phyloP scores from a whole-genome alignment of 2,888 invertebrate genomes.

The Diplazon laetatorius region DNA sequence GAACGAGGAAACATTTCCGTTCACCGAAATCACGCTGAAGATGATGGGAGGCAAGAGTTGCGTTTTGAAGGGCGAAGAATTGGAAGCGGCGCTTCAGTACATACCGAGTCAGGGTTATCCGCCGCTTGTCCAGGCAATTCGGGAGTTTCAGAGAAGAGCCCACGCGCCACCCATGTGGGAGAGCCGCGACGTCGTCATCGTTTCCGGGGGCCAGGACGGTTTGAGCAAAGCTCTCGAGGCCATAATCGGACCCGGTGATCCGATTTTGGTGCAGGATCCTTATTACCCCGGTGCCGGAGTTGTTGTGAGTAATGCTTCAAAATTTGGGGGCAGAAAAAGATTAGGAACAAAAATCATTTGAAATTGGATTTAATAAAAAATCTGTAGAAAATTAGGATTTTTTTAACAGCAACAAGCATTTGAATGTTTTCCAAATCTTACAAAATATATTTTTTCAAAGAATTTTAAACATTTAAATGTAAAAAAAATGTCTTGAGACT shows the following conservation, averaged over 20 bases:
- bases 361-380: background rate
- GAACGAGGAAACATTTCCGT: slow-evolving; percentile 89
- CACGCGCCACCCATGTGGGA: slow-evolving; percentile 88
- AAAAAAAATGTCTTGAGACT: no score
- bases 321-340: no score
- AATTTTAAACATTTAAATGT: no score
- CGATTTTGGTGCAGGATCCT: slow-evolving; percentile 88
- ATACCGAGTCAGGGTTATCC: slow-evolving; percentile 88
- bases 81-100: slow-evolving; percentile 89
- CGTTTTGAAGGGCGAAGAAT: slow-evolving; percentile 84
- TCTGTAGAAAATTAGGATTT: slow-evolving; percentile 5
- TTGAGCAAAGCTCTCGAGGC: slow-evolving; percentile 90
- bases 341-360: background rate
- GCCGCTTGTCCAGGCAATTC: slow-evolving; percentile 83
- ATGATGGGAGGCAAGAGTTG: slow-evolving; percentile 84
- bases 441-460: no score
- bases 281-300: slow-evolving; percentile 88
- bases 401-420: no score
- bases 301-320: slow-evolving; percentile 84
- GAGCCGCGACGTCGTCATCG: slow-evolving; percentile 86
- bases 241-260: slow-evolving; percentile 87
- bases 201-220: slow-evolving; percentile 91
- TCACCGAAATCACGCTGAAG: slow-evolving; percentile 85
- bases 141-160: slow-evolving; percentile 85
- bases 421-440: no score